These are phyloP conservation scores for Calephelis nemesis DNA, from an alignment of 1,140 invertebrate genomes.

Conservation along the genomic window DNA sequence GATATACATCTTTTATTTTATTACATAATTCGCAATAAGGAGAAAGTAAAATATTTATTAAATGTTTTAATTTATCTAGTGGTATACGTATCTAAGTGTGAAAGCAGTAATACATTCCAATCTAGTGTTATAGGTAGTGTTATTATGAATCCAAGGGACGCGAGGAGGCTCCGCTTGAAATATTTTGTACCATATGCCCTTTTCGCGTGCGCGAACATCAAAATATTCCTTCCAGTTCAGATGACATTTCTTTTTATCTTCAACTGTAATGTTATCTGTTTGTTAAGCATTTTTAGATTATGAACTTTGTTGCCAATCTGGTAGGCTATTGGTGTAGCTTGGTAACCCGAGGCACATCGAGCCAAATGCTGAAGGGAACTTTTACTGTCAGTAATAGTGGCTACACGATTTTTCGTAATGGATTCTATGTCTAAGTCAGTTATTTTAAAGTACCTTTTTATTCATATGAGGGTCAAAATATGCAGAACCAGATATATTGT, in stretches of 20 bases:
- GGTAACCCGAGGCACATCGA: conserved; percentile 16
- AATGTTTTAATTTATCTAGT: background rate
- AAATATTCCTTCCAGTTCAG: too few relatives aligned
- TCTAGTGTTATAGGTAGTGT: too few relatives aligned
- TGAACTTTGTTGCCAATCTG: background rate
- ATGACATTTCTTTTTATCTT: background rate
- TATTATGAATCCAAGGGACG: too few relatives aligned
- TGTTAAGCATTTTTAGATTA: background rate
- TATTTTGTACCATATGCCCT: too few relatives aligned
- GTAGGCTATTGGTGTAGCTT: conserved; percentile 17
- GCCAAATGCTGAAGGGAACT: conserved; percentile 14
- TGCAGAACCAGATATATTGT: background rate
- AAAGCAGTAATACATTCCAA: background rate
- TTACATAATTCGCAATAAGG: too few relatives aligned
- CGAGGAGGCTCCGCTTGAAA: too few relatives aligned
- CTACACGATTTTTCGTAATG: background rate
- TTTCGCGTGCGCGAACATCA: too few relatives aligned
- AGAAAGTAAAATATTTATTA: too few relatives aligned
- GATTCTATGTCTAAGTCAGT: background rate
- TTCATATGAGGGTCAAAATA: background rate
- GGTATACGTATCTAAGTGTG: background rate
- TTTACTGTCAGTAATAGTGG: too few relatives aligned
- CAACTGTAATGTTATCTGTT: conserved; percentile 2
- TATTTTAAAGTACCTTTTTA: background rate
- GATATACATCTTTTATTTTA: too few relatives aligned